A percentile compares a stretch with the other conserved stretches of the same genome.
Conservation (phyloP, 2,113 vertebrate species). For the Neolamprologus devosi region DNA sequence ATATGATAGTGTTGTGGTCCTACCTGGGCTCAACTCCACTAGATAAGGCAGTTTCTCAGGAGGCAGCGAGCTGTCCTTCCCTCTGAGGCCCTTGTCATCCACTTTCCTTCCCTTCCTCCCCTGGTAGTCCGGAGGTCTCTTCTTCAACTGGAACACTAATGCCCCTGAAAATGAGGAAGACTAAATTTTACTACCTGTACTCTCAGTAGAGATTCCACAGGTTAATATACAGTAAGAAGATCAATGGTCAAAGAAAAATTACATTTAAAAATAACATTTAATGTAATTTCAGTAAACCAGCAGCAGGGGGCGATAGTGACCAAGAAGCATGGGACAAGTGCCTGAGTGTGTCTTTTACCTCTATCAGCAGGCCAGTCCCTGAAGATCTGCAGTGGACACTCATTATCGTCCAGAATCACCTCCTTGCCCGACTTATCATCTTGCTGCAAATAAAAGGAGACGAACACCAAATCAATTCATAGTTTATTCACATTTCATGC, state of each 20-base stretch:
- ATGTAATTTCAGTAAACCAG: neutral
- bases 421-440: constrained; percentile 91
- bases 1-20: neutral
- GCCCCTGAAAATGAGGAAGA: constrained; percentile 65
- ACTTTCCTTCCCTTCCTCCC: constrained; percentile 81
- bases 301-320: constrained; percentile 28
- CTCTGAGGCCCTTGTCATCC: constrained; percentile 75
- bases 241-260: neutral
- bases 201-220: neutral
- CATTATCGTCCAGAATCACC: constrained; percentile 83
- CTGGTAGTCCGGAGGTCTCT: constrained; percentile 82
- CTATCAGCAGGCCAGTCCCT: constrained; percentile 94
- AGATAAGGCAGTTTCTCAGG: constrained; percentile 94
- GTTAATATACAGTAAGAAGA: neutral
- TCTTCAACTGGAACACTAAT: constrained; percentile 94
- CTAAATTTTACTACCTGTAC: neutral
- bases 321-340: neutral
- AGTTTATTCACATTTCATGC: neutral
- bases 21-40: constrained; percentile 85
- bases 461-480: neutral
- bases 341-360: constrained; percentile 64
- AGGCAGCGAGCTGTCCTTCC: constrained; percentile 75
- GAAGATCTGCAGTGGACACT: constrained; percentile 95
- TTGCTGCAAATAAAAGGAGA: constrained; percentile 67
- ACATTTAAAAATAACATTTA: neutral